These are phyloP conservation scores for Larimichthys polyactis DNA, from an alignment of 2,113 vertebrate genomes.

Conservation along the genomic window DNA sequence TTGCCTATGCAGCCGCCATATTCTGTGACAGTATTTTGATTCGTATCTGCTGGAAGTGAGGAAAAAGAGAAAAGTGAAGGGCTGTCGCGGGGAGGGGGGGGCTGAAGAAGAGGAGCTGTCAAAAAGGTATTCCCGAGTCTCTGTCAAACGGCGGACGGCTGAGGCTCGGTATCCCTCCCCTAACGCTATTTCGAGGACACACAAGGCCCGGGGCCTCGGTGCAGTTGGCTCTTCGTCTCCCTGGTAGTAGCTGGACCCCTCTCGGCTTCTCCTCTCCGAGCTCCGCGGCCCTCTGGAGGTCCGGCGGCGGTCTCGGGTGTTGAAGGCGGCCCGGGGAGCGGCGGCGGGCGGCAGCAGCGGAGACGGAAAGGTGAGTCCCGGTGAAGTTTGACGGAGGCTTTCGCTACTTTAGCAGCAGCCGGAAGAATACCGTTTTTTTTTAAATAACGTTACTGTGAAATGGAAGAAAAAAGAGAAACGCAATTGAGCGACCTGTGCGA, in stretches of 20 bases:
- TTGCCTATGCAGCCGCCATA: constrained; percentile 88
- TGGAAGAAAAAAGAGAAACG: neutral
- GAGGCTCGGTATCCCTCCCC: constrained; percentile 66
- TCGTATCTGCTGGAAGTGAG: constrained; percentile 86
- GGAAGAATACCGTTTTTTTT: neutral
- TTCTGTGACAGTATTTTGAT: constrained; percentile 95
- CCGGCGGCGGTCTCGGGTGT: constrained; percentile 83
- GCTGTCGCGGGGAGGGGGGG: constrained; percentile 76
- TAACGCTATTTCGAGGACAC: constrained; percentile 71
- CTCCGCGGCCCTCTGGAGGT: constrained; percentile 84
- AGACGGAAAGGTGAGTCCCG: constrained; percentile 54
- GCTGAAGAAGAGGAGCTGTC: constrained; percentile 80
- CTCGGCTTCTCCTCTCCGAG: constrained; percentile 71
- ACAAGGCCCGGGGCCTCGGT: constrained; percentile 81
- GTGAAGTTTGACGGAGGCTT: constrained; percentile 7
- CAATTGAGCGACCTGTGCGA: neutral
- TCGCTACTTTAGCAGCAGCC: constrained; percentile 1
- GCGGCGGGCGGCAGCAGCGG: constrained; percentile 86
- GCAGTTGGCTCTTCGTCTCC: constrained; percentile 67
- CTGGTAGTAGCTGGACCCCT: constrained; percentile 62
- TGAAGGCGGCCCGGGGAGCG: constrained; percentile 87
- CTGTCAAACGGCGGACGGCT: constrained; percentile 67
- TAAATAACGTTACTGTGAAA: neutral
- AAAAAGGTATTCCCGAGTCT: constrained; percentile 72
- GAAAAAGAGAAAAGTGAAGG: constrained; percentile 81